Conservation (phyloP, 2,797 vertebrate genomes). For the Ctenochaetus hawaiiensis region DNA sequence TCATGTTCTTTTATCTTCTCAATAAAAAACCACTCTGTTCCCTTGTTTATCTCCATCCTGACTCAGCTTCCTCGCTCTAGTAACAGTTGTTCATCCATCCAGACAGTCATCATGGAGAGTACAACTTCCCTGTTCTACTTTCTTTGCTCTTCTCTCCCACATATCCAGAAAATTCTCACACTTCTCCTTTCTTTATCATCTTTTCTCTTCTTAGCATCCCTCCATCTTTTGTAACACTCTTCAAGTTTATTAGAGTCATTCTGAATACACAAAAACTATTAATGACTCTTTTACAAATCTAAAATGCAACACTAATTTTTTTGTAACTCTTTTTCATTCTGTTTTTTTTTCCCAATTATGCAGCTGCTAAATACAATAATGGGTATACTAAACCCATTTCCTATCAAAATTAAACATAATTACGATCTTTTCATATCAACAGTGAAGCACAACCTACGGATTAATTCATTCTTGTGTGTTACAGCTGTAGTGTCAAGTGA, state of each 20-base stretch:
- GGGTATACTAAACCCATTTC: conserved; percentile 21
- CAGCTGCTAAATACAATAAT: conserved; percentile 38
- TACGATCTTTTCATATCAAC: conserved; percentile 27
- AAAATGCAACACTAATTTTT: conserved; percentile 68
- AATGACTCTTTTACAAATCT: conserved; percentile 32
- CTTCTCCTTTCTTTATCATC: conserved; percentile 1
- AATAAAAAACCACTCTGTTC: conserved; percentile 2
- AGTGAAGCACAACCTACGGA: conserved; percentile 17
- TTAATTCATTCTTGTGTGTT: conserved; percentile 44
- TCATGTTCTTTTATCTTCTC: conserved; percentile 20
- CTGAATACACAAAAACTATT: conserved; percentile 14
- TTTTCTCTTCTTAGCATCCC: not conserved
- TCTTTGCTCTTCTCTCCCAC: not conserved
- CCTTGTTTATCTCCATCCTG: conserved; percentile 5
- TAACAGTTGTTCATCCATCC: conserved; percentile 19
- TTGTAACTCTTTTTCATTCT: conserved; percentile 45
- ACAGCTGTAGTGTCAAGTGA: conserved; percentile 54
- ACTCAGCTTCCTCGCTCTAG: not conserved
- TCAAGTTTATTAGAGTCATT: conserved; percentile 9
- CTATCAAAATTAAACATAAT: conserved; percentile 10
- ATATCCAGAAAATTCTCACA: not conserved
- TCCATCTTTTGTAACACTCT: not conserved
- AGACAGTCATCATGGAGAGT: not conserved
- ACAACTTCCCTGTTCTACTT: conserved; percentile 11
- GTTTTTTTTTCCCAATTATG: conserved; percentile 54